Base-by-base conservation (phyloP, 1,140 invertebrate species). In the Bombus confusus region DNA sequence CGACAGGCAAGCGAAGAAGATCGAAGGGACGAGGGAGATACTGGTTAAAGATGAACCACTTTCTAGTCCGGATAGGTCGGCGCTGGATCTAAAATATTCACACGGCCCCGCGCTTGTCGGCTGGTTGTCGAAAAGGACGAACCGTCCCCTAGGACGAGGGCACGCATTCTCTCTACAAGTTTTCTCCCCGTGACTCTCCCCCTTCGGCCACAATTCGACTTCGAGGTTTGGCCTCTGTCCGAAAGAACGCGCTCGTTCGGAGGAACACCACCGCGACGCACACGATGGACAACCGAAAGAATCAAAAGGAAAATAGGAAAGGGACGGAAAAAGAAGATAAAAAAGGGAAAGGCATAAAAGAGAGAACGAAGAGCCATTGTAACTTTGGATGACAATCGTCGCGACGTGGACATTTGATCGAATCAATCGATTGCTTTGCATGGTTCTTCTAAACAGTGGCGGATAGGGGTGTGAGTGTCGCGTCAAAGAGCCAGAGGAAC, bases 381-480 rank as follows among this genome's bases (percentile, higher is more conserved):
- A 91, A 92, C 90, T 92, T 92, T 86, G 86, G 88, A 94, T 93
- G 92, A 94, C 94, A 94, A 94, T 94, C 93, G 92, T 91, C 92
- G 90, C 92, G 90, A 91, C 86, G 57, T 41, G 89, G 90, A 92
- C 92, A 91, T 94, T 94, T 94, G 94, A 94, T 94, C 92, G 91
- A 93, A 94, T 94, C 92, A 93, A 92, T 91, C 93, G 91, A 93
- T 94, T 91, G 89, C 84, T 93, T 91, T 92, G 89, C 89, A 90
- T 85, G 80, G 90, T 93, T 92, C 91, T 92, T 93, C 91, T 90
- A 90, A 92, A 93, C 87, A 88, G 73, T 69, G 80, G 25, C 73
- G 68, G n/a, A 39, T 73, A 66, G 62, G 62, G 76, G 86, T 39
- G 57, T 22, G 82, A 57, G 34, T 43, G 34, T 43, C 8, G 76